These are phyloP conservation scores for Microcebus lehilahytsara DNA, from an alignment of 2,113 vertebrate genomes.

Conservation along the genomic window DNA sequence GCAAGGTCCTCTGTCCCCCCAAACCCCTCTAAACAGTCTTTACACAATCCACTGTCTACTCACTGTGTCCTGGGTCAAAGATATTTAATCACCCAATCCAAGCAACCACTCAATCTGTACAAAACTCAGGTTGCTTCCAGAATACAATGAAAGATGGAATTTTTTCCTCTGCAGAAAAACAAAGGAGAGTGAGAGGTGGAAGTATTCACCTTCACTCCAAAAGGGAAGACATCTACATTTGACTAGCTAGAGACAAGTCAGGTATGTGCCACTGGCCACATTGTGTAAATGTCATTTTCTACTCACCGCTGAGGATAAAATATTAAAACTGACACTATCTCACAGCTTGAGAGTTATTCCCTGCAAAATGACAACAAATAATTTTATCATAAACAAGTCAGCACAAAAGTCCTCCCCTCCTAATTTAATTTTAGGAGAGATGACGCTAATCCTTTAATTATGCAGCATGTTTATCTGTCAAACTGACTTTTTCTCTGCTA, in stretches of 20 bases:
- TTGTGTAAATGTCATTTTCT: constrained; percentile 24
- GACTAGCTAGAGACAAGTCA: constrained; percentile 53
- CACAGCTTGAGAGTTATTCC: constrained; percentile 38
- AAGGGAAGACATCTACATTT: background rate
- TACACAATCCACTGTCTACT: background rate
- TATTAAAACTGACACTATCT: constrained; percentile 43
- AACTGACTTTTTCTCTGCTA: constrained; percentile 72
- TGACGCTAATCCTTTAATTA: constrained; percentile 84
- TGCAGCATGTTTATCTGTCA: constrained; percentile 77
- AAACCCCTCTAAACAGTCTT: background rate
- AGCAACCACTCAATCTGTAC: background rate
- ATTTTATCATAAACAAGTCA: constrained; percentile 78
- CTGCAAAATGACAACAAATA: constrained; percentile 64
- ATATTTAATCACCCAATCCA: background rate
- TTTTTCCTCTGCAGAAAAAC: background rate
- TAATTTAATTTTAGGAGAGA: constrained; percentile 78
- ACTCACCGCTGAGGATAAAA: constrained; percentile 44
- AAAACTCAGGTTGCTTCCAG: background rate
- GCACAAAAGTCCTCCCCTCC: constrained; percentile 56
- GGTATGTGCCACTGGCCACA: constrained; percentile 37
- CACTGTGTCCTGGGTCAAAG: background rate
- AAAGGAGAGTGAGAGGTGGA: background rate
- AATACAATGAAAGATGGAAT: background rate
- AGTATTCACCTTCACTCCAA: background rate
- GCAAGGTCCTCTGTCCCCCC: background rate